Percentiles rank a stretch among this genome's conserved stretches.
These are phyloP conservation scores for Palloptera scutellata DNA, from an alignment of 2,888 invertebrate species.

Conservation along the genomic window DNA sequence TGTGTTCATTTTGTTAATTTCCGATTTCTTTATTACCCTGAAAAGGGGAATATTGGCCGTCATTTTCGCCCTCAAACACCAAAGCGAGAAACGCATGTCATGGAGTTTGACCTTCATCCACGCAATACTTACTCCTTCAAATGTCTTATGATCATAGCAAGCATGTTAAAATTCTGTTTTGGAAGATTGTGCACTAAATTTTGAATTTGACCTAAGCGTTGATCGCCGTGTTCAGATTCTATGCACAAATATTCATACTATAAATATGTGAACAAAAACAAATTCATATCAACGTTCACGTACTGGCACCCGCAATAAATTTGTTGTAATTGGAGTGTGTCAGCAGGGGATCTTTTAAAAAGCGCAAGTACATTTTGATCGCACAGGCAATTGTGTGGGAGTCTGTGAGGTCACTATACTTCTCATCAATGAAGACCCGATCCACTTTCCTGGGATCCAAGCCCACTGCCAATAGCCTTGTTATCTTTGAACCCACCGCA, in stretches of 20 bases:
- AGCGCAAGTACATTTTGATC: slow-evolving; percentile 93
- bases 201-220: slow-evolving; percentile 84
- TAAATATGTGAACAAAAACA: background rate
- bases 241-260: background rate
- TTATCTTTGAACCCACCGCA: slow-evolving; percentile 89
- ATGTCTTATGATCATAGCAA: slow-evolving; percentile 86
- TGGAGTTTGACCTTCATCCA: no score
- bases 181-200: slow-evolving; percentile 87
- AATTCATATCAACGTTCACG: slow-evolving; percentile 59
- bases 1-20: slow-evolving; percentile 95
- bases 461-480: slow-evolving; percentile 82
- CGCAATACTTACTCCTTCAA: slow-evolving; percentile 76
- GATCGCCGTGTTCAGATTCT: slow-evolving; percentile 84
- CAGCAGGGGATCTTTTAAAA: slow-evolving; percentile 95
- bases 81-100: no score
- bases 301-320: slow-evolving; percentile 93
- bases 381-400: slow-evolving; percentile 97
- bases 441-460: slow-evolving; percentile 80
- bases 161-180: slow-evolving; percentile 82
- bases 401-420: slow-evolving; percentile 89
- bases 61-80: background rate
- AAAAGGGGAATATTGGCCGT: background rate
- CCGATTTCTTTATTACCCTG: slow-evolving; percentile 83
- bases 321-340: slow-evolving; percentile 88
- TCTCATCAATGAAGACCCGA: slow-evolving; percentile 68